These are phyloP conservation scores for Bergia puertoricense DNA, from an alignment of 92 coral and sea anemone genomes.

Conservation along the genomic window DNA sequence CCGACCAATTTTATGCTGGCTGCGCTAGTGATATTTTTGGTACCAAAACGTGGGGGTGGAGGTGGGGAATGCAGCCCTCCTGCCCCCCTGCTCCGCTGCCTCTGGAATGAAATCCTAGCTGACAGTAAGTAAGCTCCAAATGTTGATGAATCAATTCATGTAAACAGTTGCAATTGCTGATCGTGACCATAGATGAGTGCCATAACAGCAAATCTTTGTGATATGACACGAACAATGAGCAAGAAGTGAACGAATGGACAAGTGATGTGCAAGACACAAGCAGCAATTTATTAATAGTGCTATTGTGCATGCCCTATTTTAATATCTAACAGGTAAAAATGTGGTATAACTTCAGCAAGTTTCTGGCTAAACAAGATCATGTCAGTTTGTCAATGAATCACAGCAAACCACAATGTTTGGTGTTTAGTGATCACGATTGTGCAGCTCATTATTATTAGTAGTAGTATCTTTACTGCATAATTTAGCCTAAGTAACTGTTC, in stretches of 20 bases:
- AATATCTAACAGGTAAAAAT: conserved; percentile 10
- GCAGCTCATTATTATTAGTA: too few relatives aligned
- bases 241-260: conserved; percentile 10
- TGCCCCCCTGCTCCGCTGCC: too few relatives aligned
- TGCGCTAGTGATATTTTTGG: too few relatives aligned
- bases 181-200: too few relatives aligned
- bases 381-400: conserved; percentile 24
- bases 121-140: too few relatives aligned
- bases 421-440: too few relatives aligned
- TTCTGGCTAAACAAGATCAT: neutral
- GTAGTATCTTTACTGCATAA: neutral
- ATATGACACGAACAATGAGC: conserved; percentile 3
- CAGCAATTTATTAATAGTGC: conserved; percentile 32
- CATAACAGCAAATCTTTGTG: neutral
- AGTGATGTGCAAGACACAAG: conserved; percentile 14
- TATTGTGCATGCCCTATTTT: conserved; percentile 8
- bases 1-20: too few relatives aligned
- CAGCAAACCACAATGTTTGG: neutral
- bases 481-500: neutral
- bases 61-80: too few relatives aligned
- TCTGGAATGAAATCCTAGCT: too few relatives aligned
- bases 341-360: conserved; percentile 1
- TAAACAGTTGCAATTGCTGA: too few relatives aligned
- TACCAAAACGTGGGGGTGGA: too few relatives aligned
- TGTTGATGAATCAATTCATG: too few relatives aligned